phyloP scores from a whole-genome alignment of 2,113 vertebrate species.

The Hemibagrus wyckioides region DNA sequence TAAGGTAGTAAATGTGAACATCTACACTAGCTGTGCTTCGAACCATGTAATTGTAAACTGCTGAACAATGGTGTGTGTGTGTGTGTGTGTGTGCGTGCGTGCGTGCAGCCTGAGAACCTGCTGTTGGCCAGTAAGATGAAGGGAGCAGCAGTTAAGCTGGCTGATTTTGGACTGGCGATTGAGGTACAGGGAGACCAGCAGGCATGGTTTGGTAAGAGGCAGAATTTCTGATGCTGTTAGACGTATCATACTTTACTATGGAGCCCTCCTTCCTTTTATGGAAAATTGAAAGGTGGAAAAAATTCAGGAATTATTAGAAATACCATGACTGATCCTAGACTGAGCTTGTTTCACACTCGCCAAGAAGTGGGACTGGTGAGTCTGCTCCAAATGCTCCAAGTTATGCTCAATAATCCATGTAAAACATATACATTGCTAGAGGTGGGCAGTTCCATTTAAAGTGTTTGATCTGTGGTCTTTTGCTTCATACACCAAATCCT shows the following conservation, averaged over 20 bases:
- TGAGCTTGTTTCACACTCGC: not conserved
- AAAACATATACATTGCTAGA: not conserved
- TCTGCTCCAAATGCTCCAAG: not conserved
- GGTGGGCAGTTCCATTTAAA: not conserved
- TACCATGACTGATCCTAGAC: not conserved
- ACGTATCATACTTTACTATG: not conserved
- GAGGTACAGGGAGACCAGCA: conserved; percentile 81
- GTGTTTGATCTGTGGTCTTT: not conserved
- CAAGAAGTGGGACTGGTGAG: not conserved
- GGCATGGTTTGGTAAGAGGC: conserved; percentile 79
- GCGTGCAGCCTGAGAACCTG: conserved; percentile 82
- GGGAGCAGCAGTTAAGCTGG: conserved; percentile 86
- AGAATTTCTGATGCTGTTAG: not conserved
- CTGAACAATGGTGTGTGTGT: not conserved
- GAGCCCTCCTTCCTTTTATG: not conserved
- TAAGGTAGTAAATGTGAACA: not conserved
- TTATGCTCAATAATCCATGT: not conserved
- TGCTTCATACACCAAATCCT: not conserved
- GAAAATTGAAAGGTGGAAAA: not conserved
- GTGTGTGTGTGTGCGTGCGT: conserved; percentile 13
- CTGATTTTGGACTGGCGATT: conserved; percentile 86
- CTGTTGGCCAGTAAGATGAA: conserved; percentile 88
- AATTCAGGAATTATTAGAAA: too few species aligned
- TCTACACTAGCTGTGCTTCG: not conserved
- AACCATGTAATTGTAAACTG: not conserved